A percentile compares a stretch with the other conserved stretches of the same genome.
Conservation (phyloP, 1,140 invertebrate species). For the Tetramorium alpestre region DNA sequence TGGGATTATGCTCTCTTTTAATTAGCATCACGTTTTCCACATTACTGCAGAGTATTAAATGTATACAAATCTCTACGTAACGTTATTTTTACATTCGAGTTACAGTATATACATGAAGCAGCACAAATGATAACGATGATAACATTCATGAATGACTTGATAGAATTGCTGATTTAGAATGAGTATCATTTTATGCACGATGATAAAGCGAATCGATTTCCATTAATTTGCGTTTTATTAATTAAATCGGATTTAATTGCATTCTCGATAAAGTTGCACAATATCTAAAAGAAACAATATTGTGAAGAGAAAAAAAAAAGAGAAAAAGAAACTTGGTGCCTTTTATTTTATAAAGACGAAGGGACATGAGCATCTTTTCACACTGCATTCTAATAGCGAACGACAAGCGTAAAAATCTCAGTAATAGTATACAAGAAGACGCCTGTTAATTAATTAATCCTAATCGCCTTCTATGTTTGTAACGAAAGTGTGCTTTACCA, state of each 20-base stretch:
- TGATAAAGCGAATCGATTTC: background rate
- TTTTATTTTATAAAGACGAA: slow-evolving; percentile 70
- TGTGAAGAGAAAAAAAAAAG: slow-evolving; percentile 50
- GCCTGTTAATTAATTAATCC: background rate
- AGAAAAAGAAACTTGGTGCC: slow-evolving; percentile 68
- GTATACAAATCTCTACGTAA: slow-evolving; percentile 16
- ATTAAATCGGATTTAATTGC: background rate
- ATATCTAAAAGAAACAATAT: slow-evolving; percentile 60
- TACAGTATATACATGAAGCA: background rate
- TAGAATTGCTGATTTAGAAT: slow-evolving; percentile 5
- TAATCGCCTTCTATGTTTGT: background rate
- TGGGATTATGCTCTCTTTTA: background rate
- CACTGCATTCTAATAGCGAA: slow-evolving; percentile 61
- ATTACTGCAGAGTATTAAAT: slow-evolving; percentile 15
- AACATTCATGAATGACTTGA: background rate
- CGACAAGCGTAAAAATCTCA: background rate
- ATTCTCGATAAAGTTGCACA: slow-evolving; percentile 15
- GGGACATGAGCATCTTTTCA: slow-evolving; percentile 66
- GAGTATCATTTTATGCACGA: background rate
- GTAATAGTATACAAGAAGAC: slow-evolving; percentile 2
- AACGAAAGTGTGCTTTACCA: background rate
- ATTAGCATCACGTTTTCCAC: slow-evolving; percentile 30
- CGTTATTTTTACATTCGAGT: background rate
- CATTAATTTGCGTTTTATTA: background rate
- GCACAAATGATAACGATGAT: background rate